Evolutionary conservation across 1,140 invertebrate species (phyloP), one percentile per base, ranked within the genome.

Genomic region (Trichoplusia ni): DNA sequence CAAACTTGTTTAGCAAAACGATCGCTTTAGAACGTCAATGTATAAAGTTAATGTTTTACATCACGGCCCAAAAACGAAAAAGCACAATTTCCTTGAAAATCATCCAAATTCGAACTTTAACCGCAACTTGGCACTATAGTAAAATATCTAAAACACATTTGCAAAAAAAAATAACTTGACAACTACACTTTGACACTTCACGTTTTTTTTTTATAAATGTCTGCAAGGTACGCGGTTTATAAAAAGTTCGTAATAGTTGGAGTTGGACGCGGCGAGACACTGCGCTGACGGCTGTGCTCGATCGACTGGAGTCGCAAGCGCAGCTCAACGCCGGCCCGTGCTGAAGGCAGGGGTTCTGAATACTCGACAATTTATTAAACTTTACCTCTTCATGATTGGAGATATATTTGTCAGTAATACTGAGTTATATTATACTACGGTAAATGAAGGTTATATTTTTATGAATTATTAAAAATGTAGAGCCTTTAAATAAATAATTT

Each of bases 61-160:
- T 31, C 14, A 42, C 14, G 27, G 14, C 14, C 25, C 23, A 7
- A 44, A 40, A 58, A 44, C 14, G 47, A 25, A 60, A 60, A 60
- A 60, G 42, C 56, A 60, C 56, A 46, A 59, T 14, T 37, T 51
- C 21, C 56, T 67, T 59, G 61, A 62, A 47, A 71, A 69, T 16
- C 73, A 81, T 77, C 72, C 77, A 72, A 47, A 67, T 65, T 67
- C 67, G 68, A 83, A 82, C 79, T 84, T 82, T 79, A 82, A 82
- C 79, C 78, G 69, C 72, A 81, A 84, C 76, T 82, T 83, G 84
- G 79, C 84, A 86, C 84, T 70, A 77, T 79, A n/a, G n/a, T n/a
- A n/a, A n/a, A n/a, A n/a, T n/a, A 79, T 63, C 75, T 73, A 65
- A 73, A 44, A 33, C 67, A 78, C 70, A 75, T 71, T 71, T 65